phyloP scores from a whole-genome alignment of 2,113 vertebrate species.

The Eulemur rufifrons region DNA sequence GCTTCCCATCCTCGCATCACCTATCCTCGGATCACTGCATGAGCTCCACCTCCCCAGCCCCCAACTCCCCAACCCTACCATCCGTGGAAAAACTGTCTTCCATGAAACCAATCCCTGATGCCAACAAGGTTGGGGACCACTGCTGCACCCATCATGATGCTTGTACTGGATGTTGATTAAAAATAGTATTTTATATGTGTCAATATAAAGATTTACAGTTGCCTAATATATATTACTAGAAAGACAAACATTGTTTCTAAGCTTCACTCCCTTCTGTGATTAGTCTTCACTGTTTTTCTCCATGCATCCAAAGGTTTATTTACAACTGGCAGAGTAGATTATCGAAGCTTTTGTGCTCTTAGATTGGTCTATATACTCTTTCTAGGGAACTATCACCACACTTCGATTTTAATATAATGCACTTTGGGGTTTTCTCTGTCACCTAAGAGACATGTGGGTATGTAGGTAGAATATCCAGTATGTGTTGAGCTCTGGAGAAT shows the following conservation, averaged over 20 bases:
- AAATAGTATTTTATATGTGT: neutral
- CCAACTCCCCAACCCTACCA: too few species aligned
- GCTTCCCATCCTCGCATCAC: too few species aligned
- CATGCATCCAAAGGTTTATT: neutral
- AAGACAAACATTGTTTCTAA: neutral
- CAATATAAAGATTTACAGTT: neutral
- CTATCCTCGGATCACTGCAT: too few species aligned
- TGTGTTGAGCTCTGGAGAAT: neutral
- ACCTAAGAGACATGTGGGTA: neutral
- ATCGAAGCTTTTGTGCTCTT: constrained; percentile 7
- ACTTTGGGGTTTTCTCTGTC: neutral
- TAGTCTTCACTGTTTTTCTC: neutral
- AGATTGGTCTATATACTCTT: neutral
- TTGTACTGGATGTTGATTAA: neutral
- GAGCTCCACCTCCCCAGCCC: too few species aligned
- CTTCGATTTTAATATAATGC: neutral
- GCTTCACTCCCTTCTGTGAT: neutral
- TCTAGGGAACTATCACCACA: neutral
- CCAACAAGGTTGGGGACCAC: too few species aligned
- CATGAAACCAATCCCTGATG: too few species aligned
- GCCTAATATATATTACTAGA: constrained; percentile 6
- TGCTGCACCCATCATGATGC: neutral
- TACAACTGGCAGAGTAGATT: neutral
- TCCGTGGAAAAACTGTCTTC: too few species aligned
- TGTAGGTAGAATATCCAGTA: neutral